Conservation (phyloP, 2,888 invertebrate species). For the Tetranychus truncatus region DNA sequence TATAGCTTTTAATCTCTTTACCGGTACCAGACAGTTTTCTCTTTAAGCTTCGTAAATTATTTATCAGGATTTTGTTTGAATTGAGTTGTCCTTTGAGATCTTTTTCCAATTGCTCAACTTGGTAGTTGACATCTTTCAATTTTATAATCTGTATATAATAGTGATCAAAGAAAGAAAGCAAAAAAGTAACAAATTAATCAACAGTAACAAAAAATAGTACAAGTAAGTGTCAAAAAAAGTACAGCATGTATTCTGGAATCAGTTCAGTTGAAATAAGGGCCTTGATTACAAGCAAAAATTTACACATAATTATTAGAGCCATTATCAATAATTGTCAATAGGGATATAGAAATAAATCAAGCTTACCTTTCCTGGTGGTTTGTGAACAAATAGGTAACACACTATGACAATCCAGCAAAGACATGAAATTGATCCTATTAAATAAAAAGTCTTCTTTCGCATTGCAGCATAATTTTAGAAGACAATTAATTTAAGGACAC, state of each 20-base stretch:
- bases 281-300: too few relatives aligned
- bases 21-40: background rate
- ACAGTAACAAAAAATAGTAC: background rate
- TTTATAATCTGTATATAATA: slow-evolving; percentile 14
- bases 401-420: slow-evolving; percentile 41
- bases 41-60: slow-evolving; percentile 26
- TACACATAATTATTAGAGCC: too few relatives aligned
- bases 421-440: slow-evolving; percentile 30
- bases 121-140: slow-evolving; percentile 24
- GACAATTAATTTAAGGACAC: too few relatives aligned
- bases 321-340: too few relatives aligned
- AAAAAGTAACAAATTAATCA: background rate
- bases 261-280: too few relatives aligned
- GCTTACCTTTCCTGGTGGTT: slow-evolving; percentile 26
- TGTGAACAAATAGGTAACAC: slow-evolving; percentile 35
- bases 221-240: too few relatives aligned
- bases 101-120: slow-evolving; percentile 35
- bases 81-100: slow-evolving; percentile 37
- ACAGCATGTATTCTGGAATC: too few relatives aligned
- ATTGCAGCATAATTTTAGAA: slow-evolving; percentile 22
- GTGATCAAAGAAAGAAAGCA: background rate
- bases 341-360: too few relatives aligned
- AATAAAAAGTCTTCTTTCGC: slow-evolving; percentile 27
- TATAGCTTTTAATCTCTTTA: background rate
- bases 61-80: slow-evolving; percentile 36